A percentile compares a stretch with the other conserved stretches of the same genome.
Evolutionary conservation across 2,113 vertebrate species (phyloP).

Genomic region (Ovis aries): DNA sequence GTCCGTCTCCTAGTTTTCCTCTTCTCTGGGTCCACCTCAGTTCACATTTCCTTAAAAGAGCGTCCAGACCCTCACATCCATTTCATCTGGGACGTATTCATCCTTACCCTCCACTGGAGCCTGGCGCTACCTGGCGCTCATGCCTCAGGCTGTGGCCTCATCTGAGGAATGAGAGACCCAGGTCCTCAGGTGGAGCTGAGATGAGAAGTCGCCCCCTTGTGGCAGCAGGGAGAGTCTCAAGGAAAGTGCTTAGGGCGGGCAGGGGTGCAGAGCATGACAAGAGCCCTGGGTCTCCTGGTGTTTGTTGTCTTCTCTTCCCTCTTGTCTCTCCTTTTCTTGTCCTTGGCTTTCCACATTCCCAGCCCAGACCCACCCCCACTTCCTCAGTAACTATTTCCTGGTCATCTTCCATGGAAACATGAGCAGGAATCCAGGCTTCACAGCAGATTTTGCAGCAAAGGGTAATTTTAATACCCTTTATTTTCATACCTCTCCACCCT

Average conservation of each 20-base stretch:
- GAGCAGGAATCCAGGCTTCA: background rate
- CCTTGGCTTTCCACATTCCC: background rate
- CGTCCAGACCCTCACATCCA: background rate
- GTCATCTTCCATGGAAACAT: background rate
- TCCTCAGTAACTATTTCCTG: background rate
- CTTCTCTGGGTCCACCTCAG: background rate
- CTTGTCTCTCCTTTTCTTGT: background rate
- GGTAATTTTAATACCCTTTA: background rate
- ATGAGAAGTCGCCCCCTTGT: background rate
- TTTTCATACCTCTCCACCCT: background rate
- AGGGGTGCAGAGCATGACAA: rapidly evolving
- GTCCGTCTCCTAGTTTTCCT: background rate
- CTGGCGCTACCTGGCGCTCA: background rate
- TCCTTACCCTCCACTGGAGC: too few relatives aligned
- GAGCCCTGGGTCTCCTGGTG: rapidly evolving
- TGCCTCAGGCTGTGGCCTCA: rapidly evolving
- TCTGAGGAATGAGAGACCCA: background rate
- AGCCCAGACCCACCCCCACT: rapidly evolving
- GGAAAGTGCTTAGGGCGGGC: background rate
- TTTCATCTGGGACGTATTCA: too few relatives aligned
- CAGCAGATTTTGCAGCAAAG: background rate
- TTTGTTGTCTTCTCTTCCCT: background rate
- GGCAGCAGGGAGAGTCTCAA: background rate
- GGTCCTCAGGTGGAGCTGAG: rapidly evolving
- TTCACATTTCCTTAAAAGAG: background rate